These are phyloP conservation scores for Phenganax subtilis DNA, from an alignment of 92 coral and sea anemone genomes.

Conservation along the genomic window DNA sequence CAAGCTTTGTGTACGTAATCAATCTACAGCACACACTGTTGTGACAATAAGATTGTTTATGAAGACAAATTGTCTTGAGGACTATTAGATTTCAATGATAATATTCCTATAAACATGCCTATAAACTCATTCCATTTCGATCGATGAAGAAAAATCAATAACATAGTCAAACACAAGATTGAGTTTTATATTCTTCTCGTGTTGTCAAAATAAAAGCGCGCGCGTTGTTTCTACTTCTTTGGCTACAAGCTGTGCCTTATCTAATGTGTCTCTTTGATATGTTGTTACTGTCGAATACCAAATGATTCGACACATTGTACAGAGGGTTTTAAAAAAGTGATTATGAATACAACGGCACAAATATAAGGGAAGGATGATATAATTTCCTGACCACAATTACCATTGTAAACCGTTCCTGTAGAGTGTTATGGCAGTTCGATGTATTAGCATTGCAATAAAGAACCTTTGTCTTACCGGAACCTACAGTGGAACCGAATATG, in stretches of 20 bases:
- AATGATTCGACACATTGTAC: no score
- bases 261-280: background rate
- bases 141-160: background rate
- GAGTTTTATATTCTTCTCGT: background rate
- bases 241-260: background rate
- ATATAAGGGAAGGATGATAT: no score
- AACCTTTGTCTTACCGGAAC: background rate
- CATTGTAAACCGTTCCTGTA: background rate
- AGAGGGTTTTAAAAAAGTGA: no score
- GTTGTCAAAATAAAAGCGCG: background rate
- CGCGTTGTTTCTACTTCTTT: background rate
- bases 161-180: no score
- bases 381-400: no score
- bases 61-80: background rate
- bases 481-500: background rate
- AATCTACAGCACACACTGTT: background rate
- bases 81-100: background rate
- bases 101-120: background rate
- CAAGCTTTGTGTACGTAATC: background rate
- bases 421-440: background rate
- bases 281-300: no score
- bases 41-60: constrained; percentile 17
- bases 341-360: no score
- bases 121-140: background rate
- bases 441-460: background rate